Evolutionary conservation across 2,888 invertebrate genomes (phyloP).

Genomic region (Drosophila multiciliata): DNA sequence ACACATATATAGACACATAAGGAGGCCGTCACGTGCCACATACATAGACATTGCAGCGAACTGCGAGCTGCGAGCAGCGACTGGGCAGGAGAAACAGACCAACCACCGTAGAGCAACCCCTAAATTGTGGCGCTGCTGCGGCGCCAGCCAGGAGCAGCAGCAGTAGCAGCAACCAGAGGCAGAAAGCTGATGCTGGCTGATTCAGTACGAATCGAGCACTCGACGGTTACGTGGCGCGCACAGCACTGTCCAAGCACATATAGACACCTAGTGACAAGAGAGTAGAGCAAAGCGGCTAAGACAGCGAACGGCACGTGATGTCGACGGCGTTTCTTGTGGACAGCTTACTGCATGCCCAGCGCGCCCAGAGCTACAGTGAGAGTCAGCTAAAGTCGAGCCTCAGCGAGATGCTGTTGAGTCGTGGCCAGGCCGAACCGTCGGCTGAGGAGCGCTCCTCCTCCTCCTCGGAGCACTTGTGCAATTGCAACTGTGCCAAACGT

Average conservation of each 20-base stretch:
- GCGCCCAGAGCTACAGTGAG: conserved; percentile 71
- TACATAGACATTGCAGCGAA: conserved; percentile 33
- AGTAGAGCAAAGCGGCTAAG: conserved; percentile 1
- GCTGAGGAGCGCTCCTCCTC: conserved; percentile 28
- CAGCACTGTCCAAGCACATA: conserved; percentile 41
- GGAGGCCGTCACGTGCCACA: conserved; percentile 66
- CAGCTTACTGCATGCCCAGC: conserved; percentile 83
- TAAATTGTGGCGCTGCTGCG: conserved; percentile 55
- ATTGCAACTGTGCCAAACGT: conserved; percentile 67
- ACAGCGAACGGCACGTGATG: conserved; percentile 67
- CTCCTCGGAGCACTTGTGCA: conserved; percentile 43
- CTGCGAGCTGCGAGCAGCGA: conserved; percentile 51
- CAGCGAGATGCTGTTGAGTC: conserved; percentile 81
- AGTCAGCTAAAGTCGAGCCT: conserved; percentile 70
- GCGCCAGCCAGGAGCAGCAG: conserved; percentile 5
- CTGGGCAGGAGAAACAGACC: conserved; percentile 83
- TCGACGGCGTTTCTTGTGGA: conserved; percentile 84
- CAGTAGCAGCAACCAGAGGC: conserved; percentile 18
- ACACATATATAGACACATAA: conserved; percentile 14
- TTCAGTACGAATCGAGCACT: conserved; percentile 78
- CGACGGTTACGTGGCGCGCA: conserved; percentile 73
- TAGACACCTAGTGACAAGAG: conserved; percentile 12
- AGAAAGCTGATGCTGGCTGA: conserved; percentile 23
- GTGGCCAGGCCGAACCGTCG: conserved; percentile 55
- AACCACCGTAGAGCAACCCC: conserved; percentile 84